Conservation (phyloP, 2,797 vertebrate genomes). For the Falco columbarius region DNA sequence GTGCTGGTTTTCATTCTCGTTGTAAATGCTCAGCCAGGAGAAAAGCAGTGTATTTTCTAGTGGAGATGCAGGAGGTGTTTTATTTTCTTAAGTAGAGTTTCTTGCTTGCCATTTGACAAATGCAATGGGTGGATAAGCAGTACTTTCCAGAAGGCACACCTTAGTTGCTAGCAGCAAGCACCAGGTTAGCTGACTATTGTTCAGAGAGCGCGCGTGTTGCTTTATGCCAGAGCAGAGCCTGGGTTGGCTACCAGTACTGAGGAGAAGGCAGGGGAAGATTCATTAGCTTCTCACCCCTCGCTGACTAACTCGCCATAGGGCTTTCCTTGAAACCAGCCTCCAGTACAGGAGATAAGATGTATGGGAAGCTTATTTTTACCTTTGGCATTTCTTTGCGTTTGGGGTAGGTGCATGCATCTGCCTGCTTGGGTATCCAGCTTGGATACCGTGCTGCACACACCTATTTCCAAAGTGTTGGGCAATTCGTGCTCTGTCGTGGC, state of each 20-base stretch:
- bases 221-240: neutral
- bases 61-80: neutral
- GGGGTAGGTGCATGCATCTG: neutral
- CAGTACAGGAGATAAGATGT: neutral
- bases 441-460: neutral
- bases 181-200: conserved; percentile 14
- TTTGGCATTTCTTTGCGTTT: neutral
- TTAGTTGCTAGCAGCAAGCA: conserved; percentile 36
- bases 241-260: neutral
- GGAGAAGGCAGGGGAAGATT: neutral
- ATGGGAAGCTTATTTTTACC: conserved; percentile 9
- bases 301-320: conserved; percentile 46
- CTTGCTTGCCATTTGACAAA: neutral
- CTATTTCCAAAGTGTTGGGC: conserved; percentile 48
- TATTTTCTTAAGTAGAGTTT: neutral
- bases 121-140: neutral
- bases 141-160: conserved; percentile 51
- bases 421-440: neutral
- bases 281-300: neutral
- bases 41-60: neutral
- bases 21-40: neutral
- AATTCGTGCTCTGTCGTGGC: conserved; percentile 44
- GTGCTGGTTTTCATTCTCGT: neutral
- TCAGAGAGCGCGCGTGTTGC: neutral
- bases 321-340: conserved; percentile 53